These are phyloP conservation scores for Yoshiicerus persimilis DNA, from an alignment of 1,140 invertebrate genomes.

Conservation along the genomic window DNA sequence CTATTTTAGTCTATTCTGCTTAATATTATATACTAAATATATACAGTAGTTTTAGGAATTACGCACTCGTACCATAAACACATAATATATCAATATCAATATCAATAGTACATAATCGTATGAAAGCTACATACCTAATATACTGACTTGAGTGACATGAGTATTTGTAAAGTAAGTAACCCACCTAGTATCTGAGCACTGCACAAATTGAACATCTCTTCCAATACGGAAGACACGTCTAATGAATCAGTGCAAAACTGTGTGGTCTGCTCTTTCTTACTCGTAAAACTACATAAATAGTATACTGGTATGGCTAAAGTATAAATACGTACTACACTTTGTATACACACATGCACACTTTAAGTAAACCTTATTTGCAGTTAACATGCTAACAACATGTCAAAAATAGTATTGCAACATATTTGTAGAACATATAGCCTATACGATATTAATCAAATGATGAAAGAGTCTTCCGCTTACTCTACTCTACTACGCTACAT, in stretches of 20 bases:
- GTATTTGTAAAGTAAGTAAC: too few species aligned
- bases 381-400: not conserved
- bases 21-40: not conserved
- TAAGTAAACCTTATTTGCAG: not conserved
- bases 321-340: not conserved
- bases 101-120: not conserved
- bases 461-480: not conserved
- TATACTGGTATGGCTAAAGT: not conserved
- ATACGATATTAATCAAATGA: not conserved
- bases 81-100: too few species aligned
- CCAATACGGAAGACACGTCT: not conserved
- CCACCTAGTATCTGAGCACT: not conserved
- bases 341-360: not conserved
- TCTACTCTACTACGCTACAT: not conserved
- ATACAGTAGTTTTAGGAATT: not conserved
- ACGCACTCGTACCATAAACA: not conserved
- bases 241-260: not conserved
- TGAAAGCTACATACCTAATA: not conserved
- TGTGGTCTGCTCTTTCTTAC: not conserved
- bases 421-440: not conserved
- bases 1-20: conserved; percentile 10
- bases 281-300: not conserved
- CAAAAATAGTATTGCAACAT: not conserved
- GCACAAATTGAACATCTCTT: not conserved
- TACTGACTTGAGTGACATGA: not conserved